Percentiles rank a stretch among this genome's conserved stretches.
phyloP scores from a whole-genome alignment of 2,888 invertebrate genomes.

The Acrobasis suavella region DNA sequence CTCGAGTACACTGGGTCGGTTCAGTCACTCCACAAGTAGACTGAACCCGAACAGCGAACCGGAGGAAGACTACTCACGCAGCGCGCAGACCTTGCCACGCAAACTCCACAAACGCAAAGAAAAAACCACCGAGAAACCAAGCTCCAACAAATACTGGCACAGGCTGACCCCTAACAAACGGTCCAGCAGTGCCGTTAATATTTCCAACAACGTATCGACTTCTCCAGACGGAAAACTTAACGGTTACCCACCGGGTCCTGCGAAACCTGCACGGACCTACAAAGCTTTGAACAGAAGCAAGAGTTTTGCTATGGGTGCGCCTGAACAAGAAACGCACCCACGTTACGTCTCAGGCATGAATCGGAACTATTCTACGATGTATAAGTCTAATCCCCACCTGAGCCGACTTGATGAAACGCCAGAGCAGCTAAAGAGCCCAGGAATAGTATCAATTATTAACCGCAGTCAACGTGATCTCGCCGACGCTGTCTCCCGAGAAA shows the following conservation, averaged over 20 bases:
- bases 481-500: slow-evolving; percentile 81
- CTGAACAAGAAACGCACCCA: slow-evolving; percentile 75
- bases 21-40: slow-evolving; percentile 91
- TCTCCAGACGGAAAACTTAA: slow-evolving; percentile 67
- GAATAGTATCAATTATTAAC: slow-evolving; percentile 92
- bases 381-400: slow-evolving; percentile 90
- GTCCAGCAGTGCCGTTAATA: slow-evolving; percentile 85
- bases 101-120: slow-evolving; percentile 81
- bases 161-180: slow-evolving; percentile 79
- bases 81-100: slow-evolving; percentile 90
- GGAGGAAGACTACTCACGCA: slow-evolving; percentile 81
- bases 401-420: slow-evolving; percentile 87
- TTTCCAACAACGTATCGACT: slow-evolving; percentile 76
- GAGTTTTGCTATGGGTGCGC: slow-evolving; percentile 91
- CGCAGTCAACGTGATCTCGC: slow-evolving; percentile 91
- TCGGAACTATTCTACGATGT: slow-evolving; percentile 82
- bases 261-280: slow-evolving; percentile 90
- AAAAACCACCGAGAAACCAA: slow-evolving; percentile 68
- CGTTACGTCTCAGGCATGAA: slow-evolving; percentile 74
- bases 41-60: slow-evolving; percentile 81
- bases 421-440: slow-evolving; percentile 90
- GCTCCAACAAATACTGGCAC: slow-evolving; percentile 73
- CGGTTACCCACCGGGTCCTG: slow-evolving; percentile 83
- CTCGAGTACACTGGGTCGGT: slow-evolving; percentile 89
- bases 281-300: slow-evolving; percentile 90